Evolutionary conservation across 2,797 vertebrate genomes (phyloP).

Genomic region (Malacoctenus gilli): DNA sequence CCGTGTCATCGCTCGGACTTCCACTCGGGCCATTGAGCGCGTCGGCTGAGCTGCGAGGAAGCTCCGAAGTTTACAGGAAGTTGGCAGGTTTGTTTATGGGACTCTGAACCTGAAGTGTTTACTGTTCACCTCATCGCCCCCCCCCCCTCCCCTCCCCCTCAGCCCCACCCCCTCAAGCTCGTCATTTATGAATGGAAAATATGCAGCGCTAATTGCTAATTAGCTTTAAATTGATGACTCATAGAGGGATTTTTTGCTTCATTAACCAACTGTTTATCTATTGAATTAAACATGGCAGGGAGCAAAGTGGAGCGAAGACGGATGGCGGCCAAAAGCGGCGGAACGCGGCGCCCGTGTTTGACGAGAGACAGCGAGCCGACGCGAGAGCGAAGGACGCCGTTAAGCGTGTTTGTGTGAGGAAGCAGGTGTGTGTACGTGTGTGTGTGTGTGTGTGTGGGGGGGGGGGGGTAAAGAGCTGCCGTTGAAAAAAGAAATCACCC

Average conservation of each 20-base stretch:
- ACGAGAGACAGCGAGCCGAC: neutral
- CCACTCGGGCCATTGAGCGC: neutral
- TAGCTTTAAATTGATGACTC: slow-evolving; percentile 70
- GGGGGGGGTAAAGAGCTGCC: slow-evolving; percentile 14
- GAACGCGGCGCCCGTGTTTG: neutral
- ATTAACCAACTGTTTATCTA: slow-evolving; percentile 67
- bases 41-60: neutral
- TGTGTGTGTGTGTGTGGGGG: neutral
- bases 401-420: neutral
- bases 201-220: slow-evolving; percentile 68
- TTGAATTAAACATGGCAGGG: slow-evolving; percentile 69
- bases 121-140: slow-evolving; percentile 54
- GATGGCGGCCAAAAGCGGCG: slow-evolving; percentile 41
- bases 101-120: slow-evolving; percentile 39
- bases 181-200: slow-evolving; percentile 67
- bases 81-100: slow-evolving; percentile 19
- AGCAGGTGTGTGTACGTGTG: slow-evolving; percentile 6
- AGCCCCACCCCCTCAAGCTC: slow-evolving; percentile 41
- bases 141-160: slow-evolving; percentile 54
- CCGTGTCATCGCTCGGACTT: neutral
- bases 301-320: slow-evolving; percentile 34
- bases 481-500: slow-evolving; percentile 24
- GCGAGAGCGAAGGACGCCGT: neutral
- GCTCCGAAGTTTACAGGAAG: slow-evolving; percentile 9
- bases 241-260: slow-evolving; percentile 54